A percentile compares a stretch with the other conserved stretches of the same genome.
phyloP scores from a whole-genome alignment of 2,113 vertebrate genomes.

The Ellobius talpinus region DNA sequence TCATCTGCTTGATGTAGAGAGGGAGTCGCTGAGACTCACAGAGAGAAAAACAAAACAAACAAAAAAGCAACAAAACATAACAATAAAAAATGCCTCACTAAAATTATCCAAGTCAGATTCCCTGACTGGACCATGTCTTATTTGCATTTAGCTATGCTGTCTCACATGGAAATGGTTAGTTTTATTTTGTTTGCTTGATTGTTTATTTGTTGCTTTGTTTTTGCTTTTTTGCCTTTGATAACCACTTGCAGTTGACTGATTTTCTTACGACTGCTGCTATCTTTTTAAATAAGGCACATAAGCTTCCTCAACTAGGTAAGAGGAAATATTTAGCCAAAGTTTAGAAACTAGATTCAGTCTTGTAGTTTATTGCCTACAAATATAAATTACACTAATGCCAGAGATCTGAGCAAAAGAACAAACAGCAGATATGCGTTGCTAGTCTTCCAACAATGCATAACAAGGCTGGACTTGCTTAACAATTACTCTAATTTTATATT shows the following conservation, averaged over 20 bases:
- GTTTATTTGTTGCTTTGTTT: background rate
- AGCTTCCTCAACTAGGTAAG: conserved; percentile 54
- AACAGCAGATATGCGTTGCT: conserved; percentile 58
- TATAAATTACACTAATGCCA: conserved; percentile 68
- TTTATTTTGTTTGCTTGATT: background rate
- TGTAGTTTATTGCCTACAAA: conserved; percentile 77
- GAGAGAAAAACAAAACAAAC: background rate
- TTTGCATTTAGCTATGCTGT: background rate
- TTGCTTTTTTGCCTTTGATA: conserved; percentile 4
- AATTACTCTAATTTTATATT: conserved; percentile 13
- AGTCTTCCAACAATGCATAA: conserved; percentile 26
- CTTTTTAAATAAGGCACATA: conserved; percentile 72
- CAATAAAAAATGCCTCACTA: background rate
- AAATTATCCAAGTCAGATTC: background rate
- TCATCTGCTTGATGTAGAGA: background rate
- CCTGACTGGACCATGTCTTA: background rate
- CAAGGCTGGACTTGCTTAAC: conserved; percentile 18
- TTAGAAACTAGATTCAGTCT: conserved; percentile 76
- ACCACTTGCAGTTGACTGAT: conserved; percentile 58
- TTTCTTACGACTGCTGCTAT: conserved; percentile 37
- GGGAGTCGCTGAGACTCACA: background rate
- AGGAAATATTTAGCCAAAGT: conserved; percentile 70
- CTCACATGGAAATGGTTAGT: background rate
- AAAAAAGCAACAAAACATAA: background rate
- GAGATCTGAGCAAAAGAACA: conserved; percentile 66